These are phyloP conservation scores for Puma concolor DNA, from an alignment of 2,113 vertebrate genomes.

Conservation along the genomic window DNA sequence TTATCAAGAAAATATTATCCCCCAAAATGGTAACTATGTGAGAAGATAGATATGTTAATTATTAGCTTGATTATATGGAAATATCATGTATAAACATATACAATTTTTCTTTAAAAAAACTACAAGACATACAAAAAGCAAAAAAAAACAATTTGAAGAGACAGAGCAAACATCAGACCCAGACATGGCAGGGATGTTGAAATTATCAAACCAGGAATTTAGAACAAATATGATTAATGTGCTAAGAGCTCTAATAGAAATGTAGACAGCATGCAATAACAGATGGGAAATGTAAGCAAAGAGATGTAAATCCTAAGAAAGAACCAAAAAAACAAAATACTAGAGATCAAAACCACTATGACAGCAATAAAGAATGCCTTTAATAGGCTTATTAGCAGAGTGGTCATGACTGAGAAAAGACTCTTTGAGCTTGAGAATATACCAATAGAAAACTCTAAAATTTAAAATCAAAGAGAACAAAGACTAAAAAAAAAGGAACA, in stretches of 20 bases:
- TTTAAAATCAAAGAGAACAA: neutral
- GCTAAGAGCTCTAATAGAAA: neutral
- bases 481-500: neutral
- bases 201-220: neutral
- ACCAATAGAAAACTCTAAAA: neutral
- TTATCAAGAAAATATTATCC: neutral
- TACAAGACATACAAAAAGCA: neutral
- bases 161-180: neutral
- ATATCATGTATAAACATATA: neutral
- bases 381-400: neutral
- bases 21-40: neutral
- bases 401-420: neutral
- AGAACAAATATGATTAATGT: neutral
- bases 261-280: neutral
- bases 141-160: neutral
- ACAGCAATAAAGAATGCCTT: neutral
- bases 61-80: neutral
- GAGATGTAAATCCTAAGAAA: neutral
- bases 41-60: neutral
- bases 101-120: neutral
- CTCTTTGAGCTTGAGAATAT: neutral
- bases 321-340: neutral
- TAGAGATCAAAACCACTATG: neutral
- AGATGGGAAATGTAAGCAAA: neutral
- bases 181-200: neutral